phyloP scores from a whole-genome alignment of 2,888 invertebrate species.

The Sinopyrophorus schimmeli region DNA sequence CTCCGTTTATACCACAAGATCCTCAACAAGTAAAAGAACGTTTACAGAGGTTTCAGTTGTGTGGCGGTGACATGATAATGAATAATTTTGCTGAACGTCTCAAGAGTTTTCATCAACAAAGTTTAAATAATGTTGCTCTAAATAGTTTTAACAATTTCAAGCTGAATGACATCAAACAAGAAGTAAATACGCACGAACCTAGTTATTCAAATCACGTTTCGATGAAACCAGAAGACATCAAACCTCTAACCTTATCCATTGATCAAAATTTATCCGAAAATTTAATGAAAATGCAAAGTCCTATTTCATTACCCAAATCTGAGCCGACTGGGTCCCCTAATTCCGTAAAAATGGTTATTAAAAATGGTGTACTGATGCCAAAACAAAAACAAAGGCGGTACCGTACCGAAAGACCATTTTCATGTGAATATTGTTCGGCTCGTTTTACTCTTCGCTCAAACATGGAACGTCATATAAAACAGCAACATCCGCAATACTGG shows the following conservation, averaged over 20 bases:
- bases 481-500: constrained; percentile 91
- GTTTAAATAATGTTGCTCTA: constrained; percentile 21
- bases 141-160: constrained; percentile 40
- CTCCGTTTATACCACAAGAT: constrained; percentile 60
- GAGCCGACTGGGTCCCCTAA: constrained; percentile 61
- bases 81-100: constrained; percentile 48
- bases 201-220: constrained; percentile 32
- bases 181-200: constrained; percentile 33
- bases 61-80: constrained; percentile 68
- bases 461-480: constrained; percentile 93
- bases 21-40: constrained; percentile 70
- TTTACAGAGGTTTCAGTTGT: constrained; percentile 68
- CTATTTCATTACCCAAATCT: constrained; percentile 57
- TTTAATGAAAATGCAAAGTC: constrained; percentile 50
- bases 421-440: constrained; percentile 88
- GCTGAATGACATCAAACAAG: constrained; percentile 37
- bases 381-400: constrained; percentile 90
- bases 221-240: constrained; percentile 56
- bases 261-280: constrained; percentile 40
- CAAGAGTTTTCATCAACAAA: constrained; percentile 41
- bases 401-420: constrained; percentile 87
- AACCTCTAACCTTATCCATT: constrained; percentile 56
- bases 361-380: constrained; percentile 87
- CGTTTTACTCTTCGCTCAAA: constrained; percentile 90
- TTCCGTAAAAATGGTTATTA: constrained; percentile 86